Evolutionary conservation across 2,113 vertebrate genomes (phyloP).

Genomic region (Orcinus orca): DNA sequence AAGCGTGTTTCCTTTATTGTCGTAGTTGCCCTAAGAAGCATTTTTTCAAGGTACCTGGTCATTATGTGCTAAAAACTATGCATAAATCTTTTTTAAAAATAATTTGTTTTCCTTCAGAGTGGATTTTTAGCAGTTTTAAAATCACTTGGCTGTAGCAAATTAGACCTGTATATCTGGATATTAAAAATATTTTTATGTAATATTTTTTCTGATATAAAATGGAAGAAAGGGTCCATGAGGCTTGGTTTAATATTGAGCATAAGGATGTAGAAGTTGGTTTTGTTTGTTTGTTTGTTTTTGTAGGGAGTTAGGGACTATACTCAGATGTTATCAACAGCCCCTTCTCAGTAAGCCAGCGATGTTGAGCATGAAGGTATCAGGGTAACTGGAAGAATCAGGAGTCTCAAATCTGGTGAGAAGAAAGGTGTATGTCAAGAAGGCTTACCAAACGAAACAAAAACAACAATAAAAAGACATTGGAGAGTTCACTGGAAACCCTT

Average conservation of each 20-base stretch:
- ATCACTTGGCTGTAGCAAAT: neutral
- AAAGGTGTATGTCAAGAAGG: neutral
- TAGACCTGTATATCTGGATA: neutral
- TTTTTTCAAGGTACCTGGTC: neutral
- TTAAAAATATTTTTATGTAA: neutral
- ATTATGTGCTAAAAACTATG: neutral
- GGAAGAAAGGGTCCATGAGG: neutral
- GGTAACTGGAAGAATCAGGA: too few relatives aligned
- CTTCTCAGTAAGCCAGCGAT: neutral
- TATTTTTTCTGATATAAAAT: neutral
- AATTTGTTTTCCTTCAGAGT: neutral
- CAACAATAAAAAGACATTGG: neutral
- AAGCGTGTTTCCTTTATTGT: neutral
- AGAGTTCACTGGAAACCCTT: neutral
- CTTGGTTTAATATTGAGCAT: neutral
- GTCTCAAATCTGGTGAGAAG: neutral
- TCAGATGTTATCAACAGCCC: neutral
- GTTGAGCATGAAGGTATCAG: neutral
- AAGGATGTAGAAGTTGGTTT: neutral
- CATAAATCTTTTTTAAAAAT: neutral
- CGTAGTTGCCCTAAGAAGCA: neutral
- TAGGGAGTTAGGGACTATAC: neutral
- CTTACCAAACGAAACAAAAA: neutral
- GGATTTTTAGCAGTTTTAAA: neutral
- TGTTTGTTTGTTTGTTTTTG: neutral